A percentile compares a stretch with the other conserved stretches of the same genome.
These are phyloP conservation scores for Rachycentron canadum DNA, from an alignment of 2,797 vertebrate genomes.

Conservation along the genomic window DNA sequence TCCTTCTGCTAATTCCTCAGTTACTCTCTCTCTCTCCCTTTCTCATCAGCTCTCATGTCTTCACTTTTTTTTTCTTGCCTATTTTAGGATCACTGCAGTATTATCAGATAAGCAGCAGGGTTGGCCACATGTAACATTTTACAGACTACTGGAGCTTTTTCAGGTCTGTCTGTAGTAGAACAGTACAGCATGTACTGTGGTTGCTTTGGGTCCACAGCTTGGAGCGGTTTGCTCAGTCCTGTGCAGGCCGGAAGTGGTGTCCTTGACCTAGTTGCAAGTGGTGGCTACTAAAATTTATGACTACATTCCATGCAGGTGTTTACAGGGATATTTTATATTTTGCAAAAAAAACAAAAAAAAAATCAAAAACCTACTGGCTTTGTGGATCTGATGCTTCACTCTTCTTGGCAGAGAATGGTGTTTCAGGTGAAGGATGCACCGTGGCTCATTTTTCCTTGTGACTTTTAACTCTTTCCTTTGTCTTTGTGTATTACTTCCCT, in stretches of 20 bases:
- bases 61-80: not conserved
- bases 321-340: conserved; percentile 26
- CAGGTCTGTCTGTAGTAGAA: conserved; percentile 5
- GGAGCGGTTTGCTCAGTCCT: conserved; percentile 33
- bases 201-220: conserved; percentile 39
- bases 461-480: not conserved
- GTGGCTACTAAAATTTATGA: conserved; percentile 49
- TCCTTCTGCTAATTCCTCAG: not conserved
- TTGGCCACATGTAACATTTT: conserved; percentile 7
- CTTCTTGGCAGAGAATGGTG: not conserved
- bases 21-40: not conserved
- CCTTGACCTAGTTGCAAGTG: conserved; percentile 64
- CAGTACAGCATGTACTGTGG: conserved; percentile 39
- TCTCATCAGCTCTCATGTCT: conserved; percentile 4
- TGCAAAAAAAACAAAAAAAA: not conserved
- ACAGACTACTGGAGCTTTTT: not conserved
- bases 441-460: not conserved
- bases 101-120: not conserved
- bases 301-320: conserved; percentile 41
- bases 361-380: not conserved
- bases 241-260: conserved; percentile 41
- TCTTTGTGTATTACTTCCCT: not conserved
- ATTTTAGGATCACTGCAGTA: not conserved
- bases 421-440: not conserved
- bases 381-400: not conserved